Evolutionary conservation across 2,113 vertebrate genomes (phyloP).

Genomic region (Litocranius walleri): DNA sequence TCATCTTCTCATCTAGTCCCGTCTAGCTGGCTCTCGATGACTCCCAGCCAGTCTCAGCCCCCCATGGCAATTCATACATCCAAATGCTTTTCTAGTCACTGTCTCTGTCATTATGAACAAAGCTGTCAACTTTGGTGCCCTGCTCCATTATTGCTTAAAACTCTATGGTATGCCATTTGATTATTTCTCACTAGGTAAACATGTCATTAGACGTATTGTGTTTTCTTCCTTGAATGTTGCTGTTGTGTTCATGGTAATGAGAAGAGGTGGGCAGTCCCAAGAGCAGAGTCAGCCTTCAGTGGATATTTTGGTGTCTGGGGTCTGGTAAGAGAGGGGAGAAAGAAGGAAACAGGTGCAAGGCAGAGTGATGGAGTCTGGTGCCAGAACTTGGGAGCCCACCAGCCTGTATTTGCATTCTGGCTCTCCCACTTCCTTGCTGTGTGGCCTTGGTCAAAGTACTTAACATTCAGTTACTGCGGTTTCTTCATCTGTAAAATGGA

Average conservation of each 20-base stretch:
- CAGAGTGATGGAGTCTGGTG: not conserved
- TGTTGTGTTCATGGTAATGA: not conserved
- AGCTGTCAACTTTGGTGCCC: not conserved
- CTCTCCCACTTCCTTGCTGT: not conserved
- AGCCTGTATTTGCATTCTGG: not conserved
- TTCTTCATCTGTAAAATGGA: not conserved
- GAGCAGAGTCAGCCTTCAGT: not conserved
- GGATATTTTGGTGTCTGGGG: not conserved
- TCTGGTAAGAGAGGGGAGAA: not conserved
- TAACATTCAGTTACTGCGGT: not conserved
- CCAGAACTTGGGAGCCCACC: not conserved
- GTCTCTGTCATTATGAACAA: not conserved
- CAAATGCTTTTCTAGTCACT: not conserved
- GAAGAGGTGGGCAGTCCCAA: not conserved
- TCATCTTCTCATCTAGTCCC: not conserved
- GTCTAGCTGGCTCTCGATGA: not conserved
- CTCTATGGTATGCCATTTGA: not conserved
- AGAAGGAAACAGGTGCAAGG: not conserved
- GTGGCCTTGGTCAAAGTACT: not conserved
- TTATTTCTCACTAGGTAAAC: not conserved
- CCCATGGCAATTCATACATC: not conserved
- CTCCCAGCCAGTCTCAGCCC: not conserved
- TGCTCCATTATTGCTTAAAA: not conserved
- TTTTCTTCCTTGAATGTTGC: not conserved
- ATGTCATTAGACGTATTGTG: not conserved